phyloP scores from a whole-genome alignment of 2,888 invertebrate genomes.

The Troglohyphantes excavatus region DNA sequence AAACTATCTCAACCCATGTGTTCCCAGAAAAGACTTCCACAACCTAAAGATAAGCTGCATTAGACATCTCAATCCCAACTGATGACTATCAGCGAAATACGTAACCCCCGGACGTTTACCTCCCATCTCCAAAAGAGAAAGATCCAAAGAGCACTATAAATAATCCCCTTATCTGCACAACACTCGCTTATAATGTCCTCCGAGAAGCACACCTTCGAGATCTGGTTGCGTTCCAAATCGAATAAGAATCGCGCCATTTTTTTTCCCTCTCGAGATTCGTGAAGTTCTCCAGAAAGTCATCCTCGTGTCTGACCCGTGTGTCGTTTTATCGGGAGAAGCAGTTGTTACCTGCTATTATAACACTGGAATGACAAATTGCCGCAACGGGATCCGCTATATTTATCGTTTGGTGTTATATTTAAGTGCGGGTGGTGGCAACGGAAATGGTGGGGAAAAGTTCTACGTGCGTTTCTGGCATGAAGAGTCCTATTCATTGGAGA shows the following conservation, averaged over 20 bases:
- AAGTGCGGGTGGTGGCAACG: background rate
- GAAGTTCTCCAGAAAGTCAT: slow-evolving; percentile 34
- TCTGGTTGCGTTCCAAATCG: slow-evolving; percentile 52
- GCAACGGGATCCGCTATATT: slow-evolving; percentile 4
- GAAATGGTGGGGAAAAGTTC: background rate
- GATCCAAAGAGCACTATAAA: slow-evolving; percentile 41
- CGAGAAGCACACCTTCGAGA: background rate
- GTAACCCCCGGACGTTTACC: slow-evolving; percentile 48
- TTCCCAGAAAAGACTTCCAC: background rate
- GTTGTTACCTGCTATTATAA: slow-evolving; percentile 26
- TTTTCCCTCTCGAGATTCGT: slow-evolving; percentile 4
- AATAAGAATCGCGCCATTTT: background rate
- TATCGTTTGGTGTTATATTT: slow-evolving; percentile 10
- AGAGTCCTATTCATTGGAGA: no score
- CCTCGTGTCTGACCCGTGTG: slow-evolving; percentile 40
- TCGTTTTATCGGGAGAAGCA: background rate
- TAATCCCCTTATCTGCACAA: slow-evolving; percentile 22
- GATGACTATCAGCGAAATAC: slow-evolving; percentile 32
- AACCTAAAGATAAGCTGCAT: background rate
- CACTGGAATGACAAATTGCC: slow-evolving; percentile 17
- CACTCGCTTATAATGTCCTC: background rate
- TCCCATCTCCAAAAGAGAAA: slow-evolving; percentile 4
- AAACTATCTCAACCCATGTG: background rate
- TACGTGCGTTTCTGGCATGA: background rate
- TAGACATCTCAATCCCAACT: background rate